Percentiles rank a stretch among this genome's conserved stretches.
Conservation (phyloP, 37 sponge, comb jelly and placozoan species). For the Bolinopsis microptera region DNA sequence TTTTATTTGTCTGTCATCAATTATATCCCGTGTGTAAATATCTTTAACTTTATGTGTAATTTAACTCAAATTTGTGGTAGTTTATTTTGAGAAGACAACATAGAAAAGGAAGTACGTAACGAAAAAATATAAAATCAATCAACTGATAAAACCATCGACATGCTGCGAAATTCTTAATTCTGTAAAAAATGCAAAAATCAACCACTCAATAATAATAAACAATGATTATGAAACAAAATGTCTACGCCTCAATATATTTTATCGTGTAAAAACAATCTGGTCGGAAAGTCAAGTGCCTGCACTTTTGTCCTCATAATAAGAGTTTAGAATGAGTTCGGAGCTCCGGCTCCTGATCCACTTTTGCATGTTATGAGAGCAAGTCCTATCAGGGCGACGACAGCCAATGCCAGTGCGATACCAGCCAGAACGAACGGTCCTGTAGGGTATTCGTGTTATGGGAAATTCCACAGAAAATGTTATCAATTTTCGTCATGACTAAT, state of each 20-base stretch:
- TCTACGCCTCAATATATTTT: too few species aligned
- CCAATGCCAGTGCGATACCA: conserved; percentile 8
- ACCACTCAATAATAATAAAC: background rate
- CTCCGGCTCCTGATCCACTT: background rate
- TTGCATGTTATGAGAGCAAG: conserved; percentile 19
- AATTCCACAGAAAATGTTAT: too few species aligned
- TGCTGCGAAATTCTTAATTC: background rate
- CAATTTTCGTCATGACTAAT: too few species aligned
- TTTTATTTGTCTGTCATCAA: background rate
- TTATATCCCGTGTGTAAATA: background rate
- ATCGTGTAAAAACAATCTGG: too few species aligned
- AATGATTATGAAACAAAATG: too few species aligned
- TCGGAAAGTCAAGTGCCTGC: background rate
- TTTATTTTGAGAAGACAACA: background rate
- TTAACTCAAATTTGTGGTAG: background rate
- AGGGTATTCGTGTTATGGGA: background rate
- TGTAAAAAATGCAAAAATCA: background rate
- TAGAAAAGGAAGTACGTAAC: background rate
- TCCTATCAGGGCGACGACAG: conserved; percentile 24
- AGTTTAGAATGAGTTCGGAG: conserved; percentile 9
- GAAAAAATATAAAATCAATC: background rate
- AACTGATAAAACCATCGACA: background rate
- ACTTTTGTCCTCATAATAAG: background rate
- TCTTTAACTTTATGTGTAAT: background rate
- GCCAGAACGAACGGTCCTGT: conserved; percentile 19